phyloP scores from a whole-genome alignment of 2,797 vertebrate genomes.

The Austrolebias charrua region DNA sequence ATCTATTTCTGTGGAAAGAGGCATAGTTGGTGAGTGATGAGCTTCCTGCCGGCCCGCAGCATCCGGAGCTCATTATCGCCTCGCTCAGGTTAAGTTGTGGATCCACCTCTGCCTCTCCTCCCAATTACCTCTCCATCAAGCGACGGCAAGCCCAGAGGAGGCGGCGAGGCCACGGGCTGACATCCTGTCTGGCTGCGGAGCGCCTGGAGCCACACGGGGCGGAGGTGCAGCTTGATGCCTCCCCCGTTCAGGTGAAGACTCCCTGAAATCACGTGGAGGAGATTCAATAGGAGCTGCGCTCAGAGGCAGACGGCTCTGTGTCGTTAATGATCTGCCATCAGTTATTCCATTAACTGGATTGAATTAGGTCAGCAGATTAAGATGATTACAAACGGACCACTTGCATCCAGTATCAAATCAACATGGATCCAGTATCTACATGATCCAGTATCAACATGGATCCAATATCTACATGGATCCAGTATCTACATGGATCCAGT shows the following conservation, averaged over 20 bases:
- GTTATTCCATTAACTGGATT: background rate
- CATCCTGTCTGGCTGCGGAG: constrained; percentile 20
- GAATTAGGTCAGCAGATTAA: no score
- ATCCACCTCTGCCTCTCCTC: constrained; percentile 40
- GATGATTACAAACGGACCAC: no score
- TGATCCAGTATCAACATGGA: no score
- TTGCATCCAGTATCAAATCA: no score
- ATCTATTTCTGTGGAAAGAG: constrained; percentile 29
- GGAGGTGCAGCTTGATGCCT: background rate
- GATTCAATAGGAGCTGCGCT: background rate
- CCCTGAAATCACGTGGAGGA: no score
- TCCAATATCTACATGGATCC: no score
- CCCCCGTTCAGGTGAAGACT: no score
- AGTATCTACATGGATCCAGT: no score
- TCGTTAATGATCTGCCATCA: background rate
- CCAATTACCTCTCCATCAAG: constrained; percentile 45
- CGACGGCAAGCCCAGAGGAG: constrained; percentile 5
- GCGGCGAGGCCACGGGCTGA: constrained; percentile 25
- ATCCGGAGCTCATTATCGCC: constrained; percentile 43
- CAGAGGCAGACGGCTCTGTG: background rate
- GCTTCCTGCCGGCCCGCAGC: constrained; percentile 29
- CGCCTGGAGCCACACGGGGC: constrained; percentile 19
- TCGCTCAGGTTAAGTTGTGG: constrained; percentile 32
- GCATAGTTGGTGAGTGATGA: constrained; percentile 26
- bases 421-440: no score